phyloP scores from a whole-genome alignment of 2,113 vertebrate species.

The Herpailurus yagouaroundi region DNA sequence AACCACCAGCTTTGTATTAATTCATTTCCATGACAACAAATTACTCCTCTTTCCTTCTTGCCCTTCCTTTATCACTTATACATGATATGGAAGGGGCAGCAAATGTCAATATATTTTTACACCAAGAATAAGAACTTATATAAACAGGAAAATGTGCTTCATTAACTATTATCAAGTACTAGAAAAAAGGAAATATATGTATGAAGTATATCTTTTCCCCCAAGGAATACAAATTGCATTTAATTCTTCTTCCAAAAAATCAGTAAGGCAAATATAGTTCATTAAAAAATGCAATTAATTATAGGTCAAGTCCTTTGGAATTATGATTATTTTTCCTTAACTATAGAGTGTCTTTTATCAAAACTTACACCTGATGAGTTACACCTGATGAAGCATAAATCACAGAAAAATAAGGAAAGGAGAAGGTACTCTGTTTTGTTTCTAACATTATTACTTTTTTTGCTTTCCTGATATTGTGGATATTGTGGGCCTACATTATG shows the following conservation, averaged over 20 bases:
- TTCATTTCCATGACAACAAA: slow-evolving; percentile 65
- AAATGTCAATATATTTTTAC: slow-evolving; percentile 34
- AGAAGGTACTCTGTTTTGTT: background rate
- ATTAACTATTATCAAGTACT: slow-evolving; percentile 48
- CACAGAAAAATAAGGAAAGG: background rate
- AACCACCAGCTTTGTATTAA: slow-evolving; percentile 23
- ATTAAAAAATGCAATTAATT: slow-evolving; percentile 59
- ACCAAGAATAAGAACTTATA: background rate
- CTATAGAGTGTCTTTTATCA: slow-evolving; percentile 41
- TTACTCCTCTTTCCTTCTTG: background rate
- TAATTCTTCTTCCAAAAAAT: slow-evolving; percentile 47
- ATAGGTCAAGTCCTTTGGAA: slow-evolving; percentile 49
- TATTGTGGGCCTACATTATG: background rate
- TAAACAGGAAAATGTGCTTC: slow-evolving; percentile 37
- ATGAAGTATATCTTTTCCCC: background rate
- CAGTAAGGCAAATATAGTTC: slow-evolving; percentile 15
- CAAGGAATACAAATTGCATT: slow-evolving; percentile 46
- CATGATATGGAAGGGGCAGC: background rate
- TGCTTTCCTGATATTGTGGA: background rate
- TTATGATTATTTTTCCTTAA: slow-evolving; percentile 34
- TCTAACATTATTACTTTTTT: background rate
- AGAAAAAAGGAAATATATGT: background rate
- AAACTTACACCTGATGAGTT: background rate
- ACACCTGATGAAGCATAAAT: background rate
- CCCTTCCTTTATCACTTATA: background rate